Base-by-base conservation (phyloP, 2,888 invertebrate genomes). In the Apodemia zela region DNA sequence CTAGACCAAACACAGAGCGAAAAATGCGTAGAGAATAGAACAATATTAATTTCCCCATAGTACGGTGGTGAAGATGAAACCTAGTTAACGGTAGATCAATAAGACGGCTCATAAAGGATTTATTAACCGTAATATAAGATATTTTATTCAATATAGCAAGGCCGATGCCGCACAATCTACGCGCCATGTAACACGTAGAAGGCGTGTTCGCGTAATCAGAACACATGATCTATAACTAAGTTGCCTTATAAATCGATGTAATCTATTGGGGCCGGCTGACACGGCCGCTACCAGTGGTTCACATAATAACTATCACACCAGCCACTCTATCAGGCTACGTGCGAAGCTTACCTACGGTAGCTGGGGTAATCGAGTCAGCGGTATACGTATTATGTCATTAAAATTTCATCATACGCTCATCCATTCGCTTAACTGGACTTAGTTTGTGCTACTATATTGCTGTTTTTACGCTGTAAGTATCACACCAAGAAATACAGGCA, bases 371-470 rank as follows among this genome's bases (percentile, higher is more conserved):
- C 79, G 83, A 87, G 81, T 82, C 83, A 83, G 83, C 85, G 82
- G 83, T 87, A 86, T 84, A 81, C 78, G 80, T 80, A 88, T 88
- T 87, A 87, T 83, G 81, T 84, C 87, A 89, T 89, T 87, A 89
- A 87, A 88, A 84, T 84, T 87, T 84, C 85, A 88, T 87, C 85
- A 82, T 74, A 79, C 77, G 80, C 75, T 78, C 78, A 77, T 79
- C 76, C 79, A 75, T 72, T 77, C 70, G 68, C 68, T 74, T 87
- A 87, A 87, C 86, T 84, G 87, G 81, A 87, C 84, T 82, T 79
- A 71, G 73, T 76, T 60, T 70, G 69, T 71, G 71, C 69, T 67
- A 64, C 66, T 69, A 68, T 65, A 72, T 69, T 74, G 68, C 72
- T 71, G 72, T 71, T 69, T 72, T 66, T 65, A 66, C 57, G 65